These are phyloP conservation scores for Percopsis omiscomaycus DNA, from an alignment of 2,797 vertebrate genomes.

Conservation along the genomic window DNA sequence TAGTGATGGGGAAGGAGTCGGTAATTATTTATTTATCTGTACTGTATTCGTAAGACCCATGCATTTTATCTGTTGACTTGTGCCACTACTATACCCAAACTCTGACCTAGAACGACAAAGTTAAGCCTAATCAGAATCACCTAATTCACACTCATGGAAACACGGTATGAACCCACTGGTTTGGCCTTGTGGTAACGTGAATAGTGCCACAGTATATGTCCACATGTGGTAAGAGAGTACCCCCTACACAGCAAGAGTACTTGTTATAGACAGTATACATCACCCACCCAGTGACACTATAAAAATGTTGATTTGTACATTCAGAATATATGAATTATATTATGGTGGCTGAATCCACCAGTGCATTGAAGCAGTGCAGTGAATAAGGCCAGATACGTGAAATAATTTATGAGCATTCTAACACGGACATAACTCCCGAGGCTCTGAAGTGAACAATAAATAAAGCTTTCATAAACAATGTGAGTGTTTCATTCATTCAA, in stretches of 20 bases:
- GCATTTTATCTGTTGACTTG: constrained; percentile 32
- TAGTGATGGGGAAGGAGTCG: constrained; percentile 85
- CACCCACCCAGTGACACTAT: too few relatives aligned
- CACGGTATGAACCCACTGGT: too few relatives aligned
- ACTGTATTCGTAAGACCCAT: constrained; percentile 80
- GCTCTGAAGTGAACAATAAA: background rate
- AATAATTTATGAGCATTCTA: background rate
- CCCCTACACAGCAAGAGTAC: too few relatives aligned
- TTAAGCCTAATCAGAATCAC: too few relatives aligned
- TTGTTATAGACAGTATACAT: too few relatives aligned
- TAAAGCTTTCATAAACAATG: background rate
- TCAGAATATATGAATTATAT: too few relatives aligned
- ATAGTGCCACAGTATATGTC: background rate
- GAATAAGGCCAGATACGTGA: background rate
- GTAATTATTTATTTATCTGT: constrained; percentile 95
- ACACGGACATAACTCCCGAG: background rate
- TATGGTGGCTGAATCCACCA: background rate
- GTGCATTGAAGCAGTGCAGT: background rate
- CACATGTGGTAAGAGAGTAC: too few relatives aligned
- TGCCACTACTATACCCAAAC: background rate
- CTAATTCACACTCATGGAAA: too few relatives aligned
- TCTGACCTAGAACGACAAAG: background rate
- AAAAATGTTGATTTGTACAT: too few relatives aligned
- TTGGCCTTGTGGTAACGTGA: background rate
- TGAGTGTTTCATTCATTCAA: background rate